Base-by-base conservation (phyloP, 1,140 invertebrate species). In the Cydia amplana region DNA sequence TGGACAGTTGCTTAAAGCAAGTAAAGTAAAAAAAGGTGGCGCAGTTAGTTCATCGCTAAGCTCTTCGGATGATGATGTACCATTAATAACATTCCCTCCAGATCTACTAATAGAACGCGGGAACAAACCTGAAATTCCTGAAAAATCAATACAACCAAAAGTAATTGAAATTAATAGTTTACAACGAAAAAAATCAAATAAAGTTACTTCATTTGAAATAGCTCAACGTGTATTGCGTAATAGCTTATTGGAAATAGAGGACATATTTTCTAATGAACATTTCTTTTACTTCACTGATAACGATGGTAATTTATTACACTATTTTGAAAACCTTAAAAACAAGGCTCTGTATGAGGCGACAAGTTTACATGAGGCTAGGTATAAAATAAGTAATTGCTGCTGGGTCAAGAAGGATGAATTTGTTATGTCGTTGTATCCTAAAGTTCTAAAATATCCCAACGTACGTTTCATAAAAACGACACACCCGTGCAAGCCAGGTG, bases 341-440 rank as follows among this genome's bases (percentile, higher is more conserved):
- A 32, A n/a, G 51, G 0, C n/a, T 18, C n/a, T 18, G 5, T 18
- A 55, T 55, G 51, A 55, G 46, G 14, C 46, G 5, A 5, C 46
- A 49, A 14, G 14, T 18, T 55, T 55, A 18, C 16, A 55, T 18
- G 51, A 55, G 16, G 4, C 2, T 18, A 55, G 16, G n/a, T 55
- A 55, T 18, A 55, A 4, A 70, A 14, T 60, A 23, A 51, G 60
- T 7, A 75, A 28, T 74, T 80, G 79, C 32, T 80, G 79, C 43
- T 80, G 79, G 79, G 74, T 64, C 60, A 74, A 74, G 20, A 75
- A 77, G 73, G 72, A 80, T 51, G 16, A 63, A 23, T 63, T 18
- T 49, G 60, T 80, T 67, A 28, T 14, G 28, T 32, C 23, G 5
- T 67, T 67, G 64, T 36, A 67, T 16, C 64, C 64, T 67, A 67